Conservation (phyloP, 2,888 invertebrate genomes). For the Pyralis farinalis region DNA sequence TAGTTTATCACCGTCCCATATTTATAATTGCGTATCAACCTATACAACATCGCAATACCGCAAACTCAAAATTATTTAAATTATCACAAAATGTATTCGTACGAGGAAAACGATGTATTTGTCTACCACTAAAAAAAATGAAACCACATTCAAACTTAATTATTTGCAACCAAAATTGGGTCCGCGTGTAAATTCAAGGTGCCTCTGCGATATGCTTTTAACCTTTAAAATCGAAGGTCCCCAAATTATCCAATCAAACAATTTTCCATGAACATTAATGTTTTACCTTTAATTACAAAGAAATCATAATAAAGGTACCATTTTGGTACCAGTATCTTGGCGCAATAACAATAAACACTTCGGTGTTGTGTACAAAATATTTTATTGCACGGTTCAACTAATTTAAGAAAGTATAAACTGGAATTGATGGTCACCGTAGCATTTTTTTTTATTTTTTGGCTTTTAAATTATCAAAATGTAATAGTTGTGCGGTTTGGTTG, state of each 20-base stretch:
- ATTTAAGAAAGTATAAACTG: background rate
- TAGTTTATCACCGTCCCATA: background rate
- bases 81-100: background rate
- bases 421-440: background rate
- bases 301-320: constrained; percentile 15
- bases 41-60: too few species aligned
- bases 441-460: background rate
- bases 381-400: constrained; percentile 12
- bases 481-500: background rate
- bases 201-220: constrained; percentile 32
- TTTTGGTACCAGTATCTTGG: constrained; percentile 1
- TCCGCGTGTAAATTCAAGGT: constrained; percentile 32
- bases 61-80: too few species aligned
- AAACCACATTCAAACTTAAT: constrained; percentile 7
- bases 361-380: constrained; percentile 11
- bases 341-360: constrained; percentile 11
- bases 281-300: constrained; percentile 27
- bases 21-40: too few species aligned
- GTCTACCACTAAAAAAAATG: constrained; percentile 3
- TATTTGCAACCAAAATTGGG: constrained; percentile 14
- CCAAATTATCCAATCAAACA: constrained; percentile 46
- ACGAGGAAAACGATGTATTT: constrained; percentile 12
- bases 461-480: background rate
- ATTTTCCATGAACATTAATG: constrained; percentile 36
- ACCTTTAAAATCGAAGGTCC: constrained; percentile 46